Evolutionary conservation across 2,888 invertebrate genomes (phyloP).

Genomic region (Syritta pipiens): DNA sequence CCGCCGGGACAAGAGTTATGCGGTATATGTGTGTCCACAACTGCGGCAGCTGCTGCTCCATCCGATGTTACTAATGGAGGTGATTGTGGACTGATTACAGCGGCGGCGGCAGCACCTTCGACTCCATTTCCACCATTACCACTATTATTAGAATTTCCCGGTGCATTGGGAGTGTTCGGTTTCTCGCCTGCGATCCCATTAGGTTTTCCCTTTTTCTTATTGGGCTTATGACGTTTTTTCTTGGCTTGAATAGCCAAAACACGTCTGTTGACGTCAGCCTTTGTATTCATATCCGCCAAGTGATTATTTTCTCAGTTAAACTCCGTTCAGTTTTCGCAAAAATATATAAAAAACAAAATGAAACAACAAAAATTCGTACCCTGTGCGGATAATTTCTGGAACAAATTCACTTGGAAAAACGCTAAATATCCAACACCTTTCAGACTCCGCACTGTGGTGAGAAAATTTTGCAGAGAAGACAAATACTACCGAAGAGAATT

Average conservation of each 20-base stretch:
- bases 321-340: constrained; percentile 17
- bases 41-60: constrained; percentile 41
- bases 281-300: constrained; percentile 85
- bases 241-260: constrained; percentile 95
- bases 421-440: constrained; percentile 47
- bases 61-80: constrained; percentile 58
- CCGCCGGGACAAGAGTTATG: constrained; percentile 52
- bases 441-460: constrained; percentile 57
- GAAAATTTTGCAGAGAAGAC: constrained; percentile 64
- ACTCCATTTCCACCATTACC: constrained; percentile 72
- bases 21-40: too few species aligned
- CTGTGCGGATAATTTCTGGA: constrained; percentile 33
- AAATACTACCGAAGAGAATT: constrained; percentile 51
- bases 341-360: neutral
- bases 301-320: constrained; percentile 46
- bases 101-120: constrained; percentile 58
- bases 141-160: constrained; percentile 77
- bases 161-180: constrained; percentile 71
- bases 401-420: constrained; percentile 26
- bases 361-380: too few species aligned
- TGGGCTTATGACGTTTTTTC: constrained; percentile 93
- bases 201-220: constrained; percentile 90
- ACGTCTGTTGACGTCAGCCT: constrained; percentile 94
- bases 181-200: constrained; percentile 79
- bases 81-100: constrained; percentile 56